These are phyloP conservation scores for Gonioctena quinquepunctata DNA, from an alignment of 1,140 invertebrate genomes.

Conservation along the genomic window DNA sequence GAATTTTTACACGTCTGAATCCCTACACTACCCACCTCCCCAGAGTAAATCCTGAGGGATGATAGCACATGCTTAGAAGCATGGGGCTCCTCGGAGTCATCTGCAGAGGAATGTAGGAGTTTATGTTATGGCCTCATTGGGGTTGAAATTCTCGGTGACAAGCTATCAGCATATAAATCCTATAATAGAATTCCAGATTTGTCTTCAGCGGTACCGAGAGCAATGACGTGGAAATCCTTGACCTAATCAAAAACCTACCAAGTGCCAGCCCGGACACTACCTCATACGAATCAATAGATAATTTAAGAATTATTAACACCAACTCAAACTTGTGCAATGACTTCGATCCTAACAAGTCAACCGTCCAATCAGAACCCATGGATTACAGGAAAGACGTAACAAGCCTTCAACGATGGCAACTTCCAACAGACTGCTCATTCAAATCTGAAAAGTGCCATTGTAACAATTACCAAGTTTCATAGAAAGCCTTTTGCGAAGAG, in stretches of 20 bases:
- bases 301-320: constrained; percentile 36
- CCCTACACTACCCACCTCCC: constrained; percentile 61
- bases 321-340: constrained; percentile 47
- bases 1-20: constrained; percentile 58
- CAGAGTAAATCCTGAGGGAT: constrained; percentile 63
- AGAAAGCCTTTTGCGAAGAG: not conserved
- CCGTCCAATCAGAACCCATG: not conserved
- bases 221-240: constrained; percentile 51
- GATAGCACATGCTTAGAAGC: constrained; percentile 61
- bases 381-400: constrained; percentile 31
- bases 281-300: constrained; percentile 18
- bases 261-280: constrained; percentile 14
- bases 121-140: constrained; percentile 63
- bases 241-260: not conserved
- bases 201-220: constrained; percentile 55
- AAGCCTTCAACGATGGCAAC: constrained; percentile 53
- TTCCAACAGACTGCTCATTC: constrained; percentile 30
- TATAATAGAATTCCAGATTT: constrained; percentile 65
- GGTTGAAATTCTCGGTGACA: constrained; percentile 58
- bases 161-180: constrained; percentile 63
- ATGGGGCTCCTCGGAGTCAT: constrained; percentile 57
- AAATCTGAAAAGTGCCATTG: not conserved
- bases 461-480: constrained; percentile 14
- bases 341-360: not conserved
- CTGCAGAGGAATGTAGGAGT: constrained; percentile 60